A percentile compares a stretch with the other conserved stretches of the same genome.
phyloP scores from a whole-genome alignment of 2,113 vertebrate genomes.

The Excalfactoria chinensis region DNA sequence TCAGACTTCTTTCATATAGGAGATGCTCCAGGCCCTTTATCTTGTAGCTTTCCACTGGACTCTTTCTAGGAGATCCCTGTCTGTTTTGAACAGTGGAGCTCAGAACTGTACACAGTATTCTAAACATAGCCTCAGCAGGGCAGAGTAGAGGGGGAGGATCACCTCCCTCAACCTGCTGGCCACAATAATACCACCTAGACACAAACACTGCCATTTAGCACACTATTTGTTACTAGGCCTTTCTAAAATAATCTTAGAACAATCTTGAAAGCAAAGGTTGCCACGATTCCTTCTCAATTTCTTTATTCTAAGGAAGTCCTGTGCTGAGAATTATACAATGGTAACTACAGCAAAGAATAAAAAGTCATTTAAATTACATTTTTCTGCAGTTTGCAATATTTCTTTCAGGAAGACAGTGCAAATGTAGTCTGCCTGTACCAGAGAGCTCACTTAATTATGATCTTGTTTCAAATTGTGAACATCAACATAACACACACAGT shows the following conservation, averaged over 20 bases:
- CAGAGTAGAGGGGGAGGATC: too few species aligned
- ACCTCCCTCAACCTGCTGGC: too few species aligned
- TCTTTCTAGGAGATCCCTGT: too few species aligned
- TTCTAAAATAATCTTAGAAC: conserved; percentile 1
- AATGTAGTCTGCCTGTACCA: neutral
- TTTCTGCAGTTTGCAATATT: conserved; percentile 26
- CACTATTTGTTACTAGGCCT: conserved; percentile 18
- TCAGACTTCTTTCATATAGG: too few species aligned
- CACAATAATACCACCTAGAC: neutral
- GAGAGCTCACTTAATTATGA: neutral
- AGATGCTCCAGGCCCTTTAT: too few species aligned
- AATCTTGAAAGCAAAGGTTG: conserved; percentile 16
- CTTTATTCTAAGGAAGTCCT: conserved; percentile 38
- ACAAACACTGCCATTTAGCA: neutral
- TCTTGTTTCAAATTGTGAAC: conserved; percentile 12
- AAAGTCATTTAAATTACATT: conserved; percentile 33
- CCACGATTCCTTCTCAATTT: conserved; percentile 5
- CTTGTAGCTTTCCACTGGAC: too few species aligned
- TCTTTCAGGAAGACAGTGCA: conserved; percentile 15
- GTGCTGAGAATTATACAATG: conserved; percentile 36
- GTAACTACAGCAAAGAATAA: conserved; percentile 36
- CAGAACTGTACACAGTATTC: too few species aligned
- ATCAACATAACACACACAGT: conserved; percentile 1
- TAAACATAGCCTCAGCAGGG: too few species aligned
- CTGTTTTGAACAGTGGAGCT: too few species aligned